Percentiles rank a stretch among this genome's conserved stretches.
phyloP scores from a whole-genome alignment of 1,140 invertebrate species.

The Oedothorax gibbosus region DNA sequence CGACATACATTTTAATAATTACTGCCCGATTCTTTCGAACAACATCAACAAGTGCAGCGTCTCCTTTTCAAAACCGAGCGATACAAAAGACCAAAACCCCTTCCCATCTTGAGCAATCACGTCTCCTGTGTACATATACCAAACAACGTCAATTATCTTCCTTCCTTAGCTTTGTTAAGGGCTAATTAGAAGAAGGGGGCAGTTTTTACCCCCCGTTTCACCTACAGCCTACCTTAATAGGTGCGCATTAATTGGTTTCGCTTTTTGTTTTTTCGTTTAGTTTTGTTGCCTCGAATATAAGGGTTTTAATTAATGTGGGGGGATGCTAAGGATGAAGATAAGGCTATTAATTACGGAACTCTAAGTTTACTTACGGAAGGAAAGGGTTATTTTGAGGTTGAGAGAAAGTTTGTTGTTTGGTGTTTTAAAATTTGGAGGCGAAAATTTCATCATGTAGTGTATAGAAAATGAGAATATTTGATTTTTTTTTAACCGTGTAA shows the following conservation, averaged over 20 bases:
- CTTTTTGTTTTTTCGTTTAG: constrained; percentile 24
- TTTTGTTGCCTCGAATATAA: constrained; percentile 17
- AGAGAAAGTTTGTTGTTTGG: too few species aligned
- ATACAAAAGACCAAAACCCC: too few species aligned
- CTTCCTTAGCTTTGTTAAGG: constrained; percentile 34
- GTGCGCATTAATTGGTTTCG: constrained; percentile 51
- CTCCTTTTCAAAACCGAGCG: neutral
- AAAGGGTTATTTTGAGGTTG: too few species aligned
- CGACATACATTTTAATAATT: too few species aligned
- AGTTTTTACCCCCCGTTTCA: constrained; percentile 35
- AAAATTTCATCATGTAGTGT: too few species aligned
- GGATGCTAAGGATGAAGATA: constrained; percentile 33
- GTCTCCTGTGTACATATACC: constrained; percentile 15
- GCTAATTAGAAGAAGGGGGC: constrained; percentile 41
- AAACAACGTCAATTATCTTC: constrained; percentile 43
- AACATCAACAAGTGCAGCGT: constrained; percentile 31
- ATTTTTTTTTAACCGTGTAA: too few species aligned
- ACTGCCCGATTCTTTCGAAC: neutral
- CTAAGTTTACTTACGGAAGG: too few species aligned
- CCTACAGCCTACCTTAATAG: constrained; percentile 36
- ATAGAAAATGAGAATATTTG: too few species aligned
- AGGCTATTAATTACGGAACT: constrained; percentile 43
- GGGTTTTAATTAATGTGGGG: constrained; percentile 51
- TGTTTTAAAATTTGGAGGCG: too few species aligned
- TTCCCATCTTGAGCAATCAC: neutral